These are phyloP conservation scores for Drosophila nr. medialis DNA, from an alignment of 2,888 invertebrate species.

Conservation along the genomic window DNA sequence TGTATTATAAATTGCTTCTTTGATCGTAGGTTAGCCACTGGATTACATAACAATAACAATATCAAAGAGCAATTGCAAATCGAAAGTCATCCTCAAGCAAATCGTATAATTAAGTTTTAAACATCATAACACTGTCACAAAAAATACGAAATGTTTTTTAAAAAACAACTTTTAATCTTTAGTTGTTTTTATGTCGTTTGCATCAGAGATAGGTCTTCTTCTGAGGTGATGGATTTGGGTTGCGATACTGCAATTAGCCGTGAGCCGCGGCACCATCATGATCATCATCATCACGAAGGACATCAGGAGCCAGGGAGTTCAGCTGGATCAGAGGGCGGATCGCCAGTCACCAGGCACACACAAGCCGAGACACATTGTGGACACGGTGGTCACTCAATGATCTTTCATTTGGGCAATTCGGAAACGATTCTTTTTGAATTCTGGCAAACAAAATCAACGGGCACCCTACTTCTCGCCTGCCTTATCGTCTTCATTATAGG, in stretches of 20 bases:
- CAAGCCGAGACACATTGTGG: background rate
- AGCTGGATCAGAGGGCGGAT: background rate
- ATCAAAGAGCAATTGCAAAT: background rate
- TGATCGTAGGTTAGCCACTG: background rate
- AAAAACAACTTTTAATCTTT: background rate
- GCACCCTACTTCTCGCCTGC: conserved; percentile 45
- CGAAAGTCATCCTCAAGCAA: background rate
- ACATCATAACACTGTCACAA: conserved; percentile 13
- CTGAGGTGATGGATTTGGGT: conserved; percentile 34
- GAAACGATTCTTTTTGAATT: conserved; percentile 60
- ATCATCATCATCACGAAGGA: conserved; percentile 25
- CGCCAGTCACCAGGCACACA: background rate
- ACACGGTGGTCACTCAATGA: conserved; percentile 19
- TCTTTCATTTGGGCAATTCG: conserved; percentile 41
- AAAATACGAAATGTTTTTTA: conserved; percentile 7
- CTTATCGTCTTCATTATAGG: conserved; percentile 56
- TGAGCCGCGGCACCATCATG: conserved; percentile 18
- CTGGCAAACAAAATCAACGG: conserved; percentile 42
- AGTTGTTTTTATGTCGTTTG: conserved; percentile 13
- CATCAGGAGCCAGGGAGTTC: background rate
- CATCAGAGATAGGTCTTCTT: conserved; percentile 2
- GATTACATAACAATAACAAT: background rate
- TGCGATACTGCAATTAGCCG: conserved; percentile 3
- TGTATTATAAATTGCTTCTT: background rate
- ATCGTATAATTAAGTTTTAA: background rate